Conservation (phyloP, 2,797 vertebrate species). For the Cyprinodon diabolis region DNA sequence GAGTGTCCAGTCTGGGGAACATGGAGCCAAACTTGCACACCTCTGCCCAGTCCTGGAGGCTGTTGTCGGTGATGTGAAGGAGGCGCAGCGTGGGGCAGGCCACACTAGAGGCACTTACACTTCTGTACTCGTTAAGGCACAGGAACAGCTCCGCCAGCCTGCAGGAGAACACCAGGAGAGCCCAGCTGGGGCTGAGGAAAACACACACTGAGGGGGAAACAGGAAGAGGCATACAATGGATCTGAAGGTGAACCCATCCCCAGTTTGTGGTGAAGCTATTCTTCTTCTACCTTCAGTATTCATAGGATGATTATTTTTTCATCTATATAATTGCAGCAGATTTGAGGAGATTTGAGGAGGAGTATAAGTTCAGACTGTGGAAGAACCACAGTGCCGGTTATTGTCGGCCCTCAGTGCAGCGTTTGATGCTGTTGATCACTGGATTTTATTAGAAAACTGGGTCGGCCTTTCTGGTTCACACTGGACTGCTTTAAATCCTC, state of each 20-base stretch:
- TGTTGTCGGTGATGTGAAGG: constrained; percentile 98
- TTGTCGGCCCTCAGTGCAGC: too few species aligned
- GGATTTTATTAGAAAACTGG: too few species aligned
- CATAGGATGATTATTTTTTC: too few species aligned
- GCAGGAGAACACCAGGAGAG: constrained; percentile 17
- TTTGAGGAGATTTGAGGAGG: background rate
- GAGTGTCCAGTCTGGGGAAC: constrained; percentile 93
- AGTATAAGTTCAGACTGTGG: too few species aligned
- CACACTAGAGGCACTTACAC: constrained; percentile 86
- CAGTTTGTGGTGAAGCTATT: background rate
- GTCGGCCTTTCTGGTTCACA: too few species aligned
- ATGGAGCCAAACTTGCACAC: constrained; percentile 93
- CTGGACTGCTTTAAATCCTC: too few species aligned
- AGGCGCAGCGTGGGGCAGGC: constrained; percentile 92
- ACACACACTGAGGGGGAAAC: background rate
- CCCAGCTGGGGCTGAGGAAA: background rate
- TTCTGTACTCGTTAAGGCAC: constrained; percentile 97
- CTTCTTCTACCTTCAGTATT: too few species aligned
- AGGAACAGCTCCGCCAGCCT: constrained; percentile 98
- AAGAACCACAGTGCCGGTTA: too few species aligned
- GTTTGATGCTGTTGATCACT: too few species aligned
- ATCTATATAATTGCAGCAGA: background rate
- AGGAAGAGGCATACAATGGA: background rate
- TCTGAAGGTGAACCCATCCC: background rate
- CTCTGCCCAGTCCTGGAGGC: constrained; percentile 94